These are phyloP conservation scores for Seriola dumerili DNA, from an alignment of 2,113 vertebrate genomes.

Conservation along the genomic window DNA sequence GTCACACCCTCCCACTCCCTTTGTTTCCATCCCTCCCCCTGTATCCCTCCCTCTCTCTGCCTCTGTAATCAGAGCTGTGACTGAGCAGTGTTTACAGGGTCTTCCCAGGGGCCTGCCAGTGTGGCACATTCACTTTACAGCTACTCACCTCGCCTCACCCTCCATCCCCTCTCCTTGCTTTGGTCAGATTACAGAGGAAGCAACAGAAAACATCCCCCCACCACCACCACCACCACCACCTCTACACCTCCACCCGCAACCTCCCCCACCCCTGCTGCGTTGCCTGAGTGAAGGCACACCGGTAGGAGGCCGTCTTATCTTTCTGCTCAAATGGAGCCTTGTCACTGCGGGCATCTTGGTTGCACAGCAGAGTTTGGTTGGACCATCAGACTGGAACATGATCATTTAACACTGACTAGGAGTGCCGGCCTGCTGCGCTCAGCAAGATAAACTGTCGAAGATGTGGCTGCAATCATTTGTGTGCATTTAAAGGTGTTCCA, in stretches of 20 bases:
- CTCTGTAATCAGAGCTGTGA: slow-evolving; percentile 74
- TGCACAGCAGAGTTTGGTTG: background rate
- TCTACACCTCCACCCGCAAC: slow-evolving; percentile 3
- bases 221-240: background rate
- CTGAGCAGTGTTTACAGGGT: slow-evolving; percentile 72
- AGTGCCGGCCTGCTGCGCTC: background rate
- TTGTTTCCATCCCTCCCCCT: slow-evolving; percentile 41
- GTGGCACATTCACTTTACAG: slow-evolving; percentile 70
- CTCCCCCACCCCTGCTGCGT: slow-evolving; percentile 32
- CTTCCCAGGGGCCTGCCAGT: slow-evolving; percentile 65
- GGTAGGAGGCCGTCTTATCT: slow-evolving; percentile 54
- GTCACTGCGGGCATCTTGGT: slow-evolving; percentile 22
- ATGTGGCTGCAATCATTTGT: background rate
- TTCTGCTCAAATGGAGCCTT: slow-evolving; percentile 34
- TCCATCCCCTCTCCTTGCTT: slow-evolving; percentile 35
- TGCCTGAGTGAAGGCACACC: slow-evolving; percentile 9
- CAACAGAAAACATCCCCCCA: slow-evolving; percentile 31
- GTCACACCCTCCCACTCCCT: slow-evolving; percentile 26
- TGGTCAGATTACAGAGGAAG: slow-evolving; percentile 64
- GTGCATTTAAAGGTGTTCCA: background rate
- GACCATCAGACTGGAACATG: slow-evolving; percentile 44
- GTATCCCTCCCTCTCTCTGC: slow-evolving; percentile 2
- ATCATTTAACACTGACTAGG: slow-evolving; percentile 42
- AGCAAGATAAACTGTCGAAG: slow-evolving; percentile 7
- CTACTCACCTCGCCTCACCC: slow-evolving; percentile 52